A percentile compares a stretch with the other conserved stretches of the same genome.
Evolutionary conservation across 2,888 invertebrate species (phyloP).

Genomic region (Papilio elwesi): DNA sequence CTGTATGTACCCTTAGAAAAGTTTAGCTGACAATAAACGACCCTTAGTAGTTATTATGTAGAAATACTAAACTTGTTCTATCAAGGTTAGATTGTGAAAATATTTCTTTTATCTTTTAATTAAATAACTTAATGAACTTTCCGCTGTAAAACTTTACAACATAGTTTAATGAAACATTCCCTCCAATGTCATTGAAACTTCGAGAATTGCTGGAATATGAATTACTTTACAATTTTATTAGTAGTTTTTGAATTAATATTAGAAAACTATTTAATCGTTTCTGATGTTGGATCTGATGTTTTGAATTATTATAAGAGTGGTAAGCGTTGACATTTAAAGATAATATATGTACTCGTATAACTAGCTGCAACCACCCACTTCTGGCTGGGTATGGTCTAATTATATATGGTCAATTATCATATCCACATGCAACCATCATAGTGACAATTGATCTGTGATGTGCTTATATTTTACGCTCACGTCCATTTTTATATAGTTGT

Average conservation of each 20-base stretch:
- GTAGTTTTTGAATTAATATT: constrained; percentile 28
- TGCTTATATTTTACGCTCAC: too few species aligned
- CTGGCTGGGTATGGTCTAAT: too few species aligned
- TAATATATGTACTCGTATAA: too few species aligned
- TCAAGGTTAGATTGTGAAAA: constrained; percentile 32
- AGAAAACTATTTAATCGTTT: not conserved
- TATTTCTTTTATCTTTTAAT: constrained; percentile 37
- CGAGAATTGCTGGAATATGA: constrained; percentile 28
- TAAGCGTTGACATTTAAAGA: too few species aligned
- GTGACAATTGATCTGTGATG: too few species aligned
- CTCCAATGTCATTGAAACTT: constrained; percentile 31
- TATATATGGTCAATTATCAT: too few species aligned
- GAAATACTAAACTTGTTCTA: not conserved
- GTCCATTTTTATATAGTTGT: too few species aligned
- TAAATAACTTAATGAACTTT: constrained; percentile 29
- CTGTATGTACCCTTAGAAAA: too few species aligned
- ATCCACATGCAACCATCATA: too few species aligned
- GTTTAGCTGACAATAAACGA: too few species aligned
- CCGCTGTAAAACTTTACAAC: constrained; percentile 34
- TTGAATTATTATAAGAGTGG: constrained; percentile 51
- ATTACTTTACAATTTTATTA: constrained; percentile 19
- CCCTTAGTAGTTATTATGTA: too few species aligned
- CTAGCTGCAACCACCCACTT: too few species aligned
- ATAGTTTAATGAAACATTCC: constrained; percentile 35
- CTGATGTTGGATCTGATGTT: constrained; percentile 40